Percentiles rank a stretch among this genome's conserved stretches.
These are phyloP conservation scores for Aporophyla lueneburgensis DNA, from an alignment of 2,888 invertebrate species.

Conservation along the genomic window DNA sequence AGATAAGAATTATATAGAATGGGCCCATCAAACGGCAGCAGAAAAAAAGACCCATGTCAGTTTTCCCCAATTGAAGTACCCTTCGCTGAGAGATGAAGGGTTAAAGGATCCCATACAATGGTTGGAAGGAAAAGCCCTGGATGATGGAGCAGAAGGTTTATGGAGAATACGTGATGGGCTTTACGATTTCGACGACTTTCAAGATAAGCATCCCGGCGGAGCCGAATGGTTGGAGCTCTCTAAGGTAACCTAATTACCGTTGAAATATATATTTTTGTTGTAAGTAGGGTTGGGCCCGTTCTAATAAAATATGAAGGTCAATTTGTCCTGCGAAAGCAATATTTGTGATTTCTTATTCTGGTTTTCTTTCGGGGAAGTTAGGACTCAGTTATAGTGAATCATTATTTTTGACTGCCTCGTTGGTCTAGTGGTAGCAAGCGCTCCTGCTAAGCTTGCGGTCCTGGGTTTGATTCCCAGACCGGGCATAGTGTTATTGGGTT, in stretches of 20 bases:
- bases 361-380: conserved; percentile 2
- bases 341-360: conserved; percentile 41
- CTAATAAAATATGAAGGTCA: conserved; percentile 42
- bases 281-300: conserved; percentile 32
- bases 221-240: conserved; percentile 93
- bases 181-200: conserved; percentile 96
- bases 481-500: no score
- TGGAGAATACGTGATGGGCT: conserved; percentile 95
- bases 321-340: conserved; percentile 26
- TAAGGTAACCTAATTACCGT: conserved; percentile 86
- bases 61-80: conserved; percentile 89
- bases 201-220: conserved; percentile 96
- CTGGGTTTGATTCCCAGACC: no score
- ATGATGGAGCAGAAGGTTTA: conserved; percentile 94
- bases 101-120: conserved; percentile 89
- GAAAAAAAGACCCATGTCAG: conserved; percentile 87
- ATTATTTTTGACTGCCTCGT: background rate
- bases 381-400: background rate
- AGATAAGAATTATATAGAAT: conserved; percentile 75
- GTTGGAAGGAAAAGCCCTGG: conserved; percentile 92
- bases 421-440: no score
- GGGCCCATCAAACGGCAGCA: conserved; percentile 75
- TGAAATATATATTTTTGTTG: conserved; percentile 48
- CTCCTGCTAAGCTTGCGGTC: no score
- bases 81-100: conserved; percentile 85